These are phyloP conservation scores for Macropus fuliginosus DNA, from an alignment of 2,797 vertebrate genomes.

Conservation along the genomic window DNA sequence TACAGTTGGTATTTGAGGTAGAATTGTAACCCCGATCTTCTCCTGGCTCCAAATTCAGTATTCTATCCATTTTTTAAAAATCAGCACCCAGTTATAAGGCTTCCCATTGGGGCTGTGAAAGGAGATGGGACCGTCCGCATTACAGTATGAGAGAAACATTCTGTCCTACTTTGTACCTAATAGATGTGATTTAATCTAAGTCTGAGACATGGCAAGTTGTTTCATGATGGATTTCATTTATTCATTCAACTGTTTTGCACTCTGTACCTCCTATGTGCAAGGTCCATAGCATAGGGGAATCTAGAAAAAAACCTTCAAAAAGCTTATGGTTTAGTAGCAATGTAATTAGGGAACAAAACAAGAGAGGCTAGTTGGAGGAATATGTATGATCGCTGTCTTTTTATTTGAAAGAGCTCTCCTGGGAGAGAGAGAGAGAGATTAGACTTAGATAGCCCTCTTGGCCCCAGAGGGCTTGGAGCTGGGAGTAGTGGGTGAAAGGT, in stretches of 20 bases:
- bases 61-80: background rate
- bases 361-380: background rate
- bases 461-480: background rate
- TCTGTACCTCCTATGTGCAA: background rate
- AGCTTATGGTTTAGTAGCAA: background rate
- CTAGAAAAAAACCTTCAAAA: background rate
- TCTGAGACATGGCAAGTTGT: background rate
- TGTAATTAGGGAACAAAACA: background rate
- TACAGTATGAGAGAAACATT: background rate
- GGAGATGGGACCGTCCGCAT: background rate
- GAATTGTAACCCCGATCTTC: background rate
- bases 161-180: background rate
- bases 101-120: background rate
- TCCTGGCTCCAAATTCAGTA: background rate
- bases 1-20: background rate
- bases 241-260: background rate
- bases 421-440: background rate
- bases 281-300: background rate
- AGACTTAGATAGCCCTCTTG: background rate
- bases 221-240: background rate
- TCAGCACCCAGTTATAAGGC: background rate
- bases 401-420: background rate
- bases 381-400: accelerated
- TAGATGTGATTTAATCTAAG: background rate
- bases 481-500: background rate